These are phyloP conservation scores for Ennomos fuscantarius DNA, from an alignment of 2,888 invertebrate species.

Conservation along the genomic window DNA sequence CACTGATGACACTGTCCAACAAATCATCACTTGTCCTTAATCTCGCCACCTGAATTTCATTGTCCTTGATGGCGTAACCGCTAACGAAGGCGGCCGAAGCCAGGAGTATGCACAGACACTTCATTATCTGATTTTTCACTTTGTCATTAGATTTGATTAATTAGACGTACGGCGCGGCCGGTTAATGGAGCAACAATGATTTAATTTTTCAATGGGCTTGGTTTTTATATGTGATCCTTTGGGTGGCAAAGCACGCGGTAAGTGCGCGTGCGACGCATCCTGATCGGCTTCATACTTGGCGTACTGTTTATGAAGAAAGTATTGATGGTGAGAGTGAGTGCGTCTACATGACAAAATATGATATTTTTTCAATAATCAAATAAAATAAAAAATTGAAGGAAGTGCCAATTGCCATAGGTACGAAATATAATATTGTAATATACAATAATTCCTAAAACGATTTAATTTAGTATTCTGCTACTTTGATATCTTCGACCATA, in stretches of 20 bases:
- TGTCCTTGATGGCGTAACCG: constrained; percentile 82
- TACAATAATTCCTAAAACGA: too few species aligned
- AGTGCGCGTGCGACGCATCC: constrained; percentile 64
- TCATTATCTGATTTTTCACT: constrained; percentile 74
- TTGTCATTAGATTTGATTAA: constrained; percentile 78
- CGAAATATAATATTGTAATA: too few species aligned
- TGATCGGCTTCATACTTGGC: constrained; percentile 74
- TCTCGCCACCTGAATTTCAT: constrained; percentile 83
- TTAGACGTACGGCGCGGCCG: constrained; percentile 75
- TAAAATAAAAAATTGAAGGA: too few species aligned
- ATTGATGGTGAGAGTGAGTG: constrained; percentile 77
- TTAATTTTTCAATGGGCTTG: constrained; percentile 87
- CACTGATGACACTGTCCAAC: constrained; percentile 88
- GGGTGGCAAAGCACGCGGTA: constrained; percentile 81
- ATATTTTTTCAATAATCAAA: constrained; percentile 25
- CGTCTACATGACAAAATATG: constrained; percentile 48
- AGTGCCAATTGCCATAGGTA: too few species aligned
- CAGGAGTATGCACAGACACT: constrained; percentile 82
- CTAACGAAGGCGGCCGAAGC: constrained; percentile 79
- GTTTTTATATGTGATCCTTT: constrained; percentile 87
- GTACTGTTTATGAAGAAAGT: constrained; percentile 81
- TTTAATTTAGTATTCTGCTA: too few species aligned
- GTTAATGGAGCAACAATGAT: constrained; percentile 84
- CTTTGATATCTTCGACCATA: too few species aligned
- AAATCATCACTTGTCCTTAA: constrained; percentile 88